Conservation (phyloP, 2,113 vertebrate species). For the Ailurus styani region DNA sequence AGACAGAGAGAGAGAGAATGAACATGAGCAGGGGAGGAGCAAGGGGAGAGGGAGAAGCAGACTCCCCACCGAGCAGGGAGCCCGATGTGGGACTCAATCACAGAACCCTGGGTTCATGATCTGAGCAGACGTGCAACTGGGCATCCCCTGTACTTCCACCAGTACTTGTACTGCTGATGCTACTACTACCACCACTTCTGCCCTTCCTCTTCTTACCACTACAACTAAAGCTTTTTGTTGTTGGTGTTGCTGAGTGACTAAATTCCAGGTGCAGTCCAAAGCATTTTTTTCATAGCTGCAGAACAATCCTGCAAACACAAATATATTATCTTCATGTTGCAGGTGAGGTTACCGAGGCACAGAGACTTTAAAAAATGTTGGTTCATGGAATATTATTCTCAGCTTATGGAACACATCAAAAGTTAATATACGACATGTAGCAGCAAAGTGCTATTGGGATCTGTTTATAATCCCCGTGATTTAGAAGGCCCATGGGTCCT, state of each 20-base stretch:
- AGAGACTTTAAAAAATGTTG: neutral
- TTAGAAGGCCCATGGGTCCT: neutral
- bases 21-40: neutral
- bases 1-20: neutral
- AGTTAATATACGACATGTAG: neutral
- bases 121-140: neutral
- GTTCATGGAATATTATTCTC: neutral
- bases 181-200: neutral
- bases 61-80: neutral
- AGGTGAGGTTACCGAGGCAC: neutral
- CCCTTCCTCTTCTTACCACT: neutral
- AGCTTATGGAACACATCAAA: neutral
- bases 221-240: neutral
- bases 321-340: neutral
- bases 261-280: neutral
- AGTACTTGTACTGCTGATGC: neutral
- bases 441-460: neutral
- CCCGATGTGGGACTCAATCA: too few species aligned
- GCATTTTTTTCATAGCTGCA: neutral
- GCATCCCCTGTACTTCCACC: neutral
- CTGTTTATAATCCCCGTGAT: neutral
- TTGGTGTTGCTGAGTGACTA: neutral
- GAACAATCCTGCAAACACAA: neutral
- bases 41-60: neutral
- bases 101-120: neutral